phyloP scores from a whole-genome alignment of 2,797 vertebrate genomes.

The Sebastes hubbsi region DNA sequence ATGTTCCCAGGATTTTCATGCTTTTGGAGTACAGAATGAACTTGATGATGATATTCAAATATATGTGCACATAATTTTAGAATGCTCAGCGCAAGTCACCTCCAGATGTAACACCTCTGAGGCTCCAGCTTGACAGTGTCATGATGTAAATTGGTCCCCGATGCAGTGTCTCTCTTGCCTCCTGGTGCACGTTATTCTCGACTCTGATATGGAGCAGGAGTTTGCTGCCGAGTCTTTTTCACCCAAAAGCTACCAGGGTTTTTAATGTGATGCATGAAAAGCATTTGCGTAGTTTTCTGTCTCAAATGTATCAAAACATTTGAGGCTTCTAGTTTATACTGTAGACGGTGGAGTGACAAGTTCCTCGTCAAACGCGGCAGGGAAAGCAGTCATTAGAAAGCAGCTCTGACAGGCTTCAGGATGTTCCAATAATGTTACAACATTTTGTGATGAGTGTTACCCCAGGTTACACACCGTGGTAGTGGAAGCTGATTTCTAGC shows the following conservation, averaged over 20 bases:
- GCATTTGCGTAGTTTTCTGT: slow-evolving; percentile 13
- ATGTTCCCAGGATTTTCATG: slow-evolving; percentile 38
- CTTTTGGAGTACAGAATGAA: slow-evolving; percentile 45
- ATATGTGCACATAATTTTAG: slow-evolving; percentile 66
- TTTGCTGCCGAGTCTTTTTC: slow-evolving; percentile 23
- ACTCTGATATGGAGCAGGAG: slow-evolving; percentile 35
- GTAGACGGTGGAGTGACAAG: slow-evolving; percentile 28
- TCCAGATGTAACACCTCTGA: slow-evolving; percentile 72
- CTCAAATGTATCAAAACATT: slow-evolving; percentile 20
- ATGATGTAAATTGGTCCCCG: slow-evolving; percentile 74
- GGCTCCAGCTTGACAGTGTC: slow-evolving; percentile 66
- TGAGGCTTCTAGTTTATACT: slow-evolving; percentile 11
- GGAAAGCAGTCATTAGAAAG: slow-evolving; percentile 50
- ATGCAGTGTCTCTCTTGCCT: slow-evolving; percentile 61
- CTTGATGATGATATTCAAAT: slow-evolving; percentile 69
- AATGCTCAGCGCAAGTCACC: slow-evolving; percentile 58
- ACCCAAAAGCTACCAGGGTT: slow-evolving; percentile 9
- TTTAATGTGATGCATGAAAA: slow-evolving; percentile 15
- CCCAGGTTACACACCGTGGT: slow-evolving; percentile 6
- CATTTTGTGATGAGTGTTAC: slow-evolving; percentile 32
- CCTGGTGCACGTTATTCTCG: slow-evolving; percentile 49
- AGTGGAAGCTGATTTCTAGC: background rate
- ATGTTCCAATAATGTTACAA: slow-evolving; percentile 46
- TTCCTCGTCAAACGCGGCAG: slow-evolving; percentile 36
- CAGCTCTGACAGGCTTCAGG: slow-evolving; percentile 36